Evolutionary conservation across 2,113 vertebrate genomes (phyloP), one percentile per base, ranked within the genome.

Genomic region (Clinocottus analis): DNA sequence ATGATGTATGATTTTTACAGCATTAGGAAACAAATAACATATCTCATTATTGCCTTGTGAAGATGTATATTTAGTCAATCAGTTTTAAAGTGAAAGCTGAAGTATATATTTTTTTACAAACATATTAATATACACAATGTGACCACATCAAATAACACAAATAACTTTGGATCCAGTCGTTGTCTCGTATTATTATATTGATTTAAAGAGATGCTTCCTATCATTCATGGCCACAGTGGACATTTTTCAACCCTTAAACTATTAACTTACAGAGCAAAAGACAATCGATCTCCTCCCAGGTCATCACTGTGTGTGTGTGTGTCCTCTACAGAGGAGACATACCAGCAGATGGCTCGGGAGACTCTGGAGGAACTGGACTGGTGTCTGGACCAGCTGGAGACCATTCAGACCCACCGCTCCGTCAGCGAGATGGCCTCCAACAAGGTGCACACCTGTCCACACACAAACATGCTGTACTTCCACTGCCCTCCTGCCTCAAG

Each of bases 361-460:
- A 98, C 97, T 31, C 78, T 98, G 94, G 96, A 97, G 82, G 97
- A 98, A 87, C 92, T 98, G 86, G 97, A 98, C 90, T 98, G 97
- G 97, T 98, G 97, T 90, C 92, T 98, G 91, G 97, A 97, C 85
- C 97, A 97, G 88, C 90, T 98, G 90, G 97, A 98, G 92, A 96
- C 96, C 77, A 94, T 98, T 85, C 97, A 98, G 92, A 98, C 97
- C 17, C 96, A 97, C 86, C 97, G 97, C 79, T 97, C 96, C 0
- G 97, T 98, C 91, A 97, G 97, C 27, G 97, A 98, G 84, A 98
- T 98, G 97, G 97, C 97, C 7, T 97, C 96, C 27, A 96, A 95
- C 88, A 97, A 97, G 96, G 96, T 97, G 85, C 62, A 41, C 76
- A 75, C 72, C 82, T 62, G 75, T 84, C 43, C 35, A 75, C 61